phyloP scores from a whole-genome alignment of 2,113 vertebrate genomes.

The Nothoprocta pentlandii region DNA sequence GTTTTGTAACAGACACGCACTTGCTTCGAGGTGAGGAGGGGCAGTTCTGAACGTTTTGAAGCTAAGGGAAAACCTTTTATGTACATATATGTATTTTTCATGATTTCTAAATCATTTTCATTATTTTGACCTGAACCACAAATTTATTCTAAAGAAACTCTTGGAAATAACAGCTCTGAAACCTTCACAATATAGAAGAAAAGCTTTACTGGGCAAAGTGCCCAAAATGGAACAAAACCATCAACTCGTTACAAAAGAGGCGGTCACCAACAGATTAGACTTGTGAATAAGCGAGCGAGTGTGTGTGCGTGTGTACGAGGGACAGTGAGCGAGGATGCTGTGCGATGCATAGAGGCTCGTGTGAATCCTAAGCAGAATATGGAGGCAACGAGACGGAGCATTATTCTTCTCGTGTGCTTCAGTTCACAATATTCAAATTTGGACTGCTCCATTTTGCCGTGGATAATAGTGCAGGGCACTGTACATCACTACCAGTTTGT shows the following conservation, averaged over 20 bases:
- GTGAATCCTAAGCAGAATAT: neutral
- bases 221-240: neutral
- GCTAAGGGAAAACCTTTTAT: neutral
- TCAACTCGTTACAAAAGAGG: neutral
- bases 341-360: fast-evolving
- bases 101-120: neutral
- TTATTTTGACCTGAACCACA: neutral
- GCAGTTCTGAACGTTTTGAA: neutral
- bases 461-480: neutral
- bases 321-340: neutral
- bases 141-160: fast-evolving
- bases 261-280: neutral
- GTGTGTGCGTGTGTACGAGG: neutral
- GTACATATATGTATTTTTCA: fast-evolving
- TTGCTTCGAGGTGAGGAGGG: neutral
- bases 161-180: neutral
- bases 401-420: conserved; percentile 1
- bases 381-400: neutral
- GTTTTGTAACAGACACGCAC: neutral
- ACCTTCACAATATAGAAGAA: neutral
- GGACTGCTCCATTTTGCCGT: neutral
- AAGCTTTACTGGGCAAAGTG: neutral
- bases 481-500: neutral
- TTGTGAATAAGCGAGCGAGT: neutral
- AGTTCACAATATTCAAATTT: conserved; percentile 6